These are phyloP conservation scores for Hyposoter dolosus DNA, from an alignment of 2,888 invertebrate species.

Conservation along the genomic window DNA sequence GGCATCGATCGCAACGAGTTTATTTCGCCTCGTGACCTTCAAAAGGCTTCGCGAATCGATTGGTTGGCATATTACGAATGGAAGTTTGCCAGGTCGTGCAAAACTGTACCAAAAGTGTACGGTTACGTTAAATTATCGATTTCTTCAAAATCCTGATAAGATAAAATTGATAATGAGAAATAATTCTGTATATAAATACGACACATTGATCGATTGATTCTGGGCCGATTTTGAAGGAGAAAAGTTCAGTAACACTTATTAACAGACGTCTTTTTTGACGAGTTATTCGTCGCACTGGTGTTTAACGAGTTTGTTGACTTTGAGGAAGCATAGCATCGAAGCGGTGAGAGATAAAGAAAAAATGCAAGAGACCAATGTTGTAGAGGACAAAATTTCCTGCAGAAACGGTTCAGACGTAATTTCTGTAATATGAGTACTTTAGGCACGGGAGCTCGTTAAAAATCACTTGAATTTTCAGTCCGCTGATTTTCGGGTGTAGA, in stretches of 20 bases:
- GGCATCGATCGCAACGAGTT: background rate
- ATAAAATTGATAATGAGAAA: constrained; percentile 12
- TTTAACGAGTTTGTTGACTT: background rate
- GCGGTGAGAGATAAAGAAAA: background rate
- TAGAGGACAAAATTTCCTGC: background rate
- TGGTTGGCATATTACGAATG: background rate
- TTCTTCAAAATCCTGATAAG: constrained; percentile 8
- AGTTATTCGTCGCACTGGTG: background rate
- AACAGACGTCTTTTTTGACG: background rate
- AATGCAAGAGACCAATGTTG: background rate
- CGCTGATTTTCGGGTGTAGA: background rate
- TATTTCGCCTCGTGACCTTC: constrained; percentile 15
- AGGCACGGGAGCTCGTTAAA: background rate
- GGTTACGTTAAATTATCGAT: constrained; percentile 4
- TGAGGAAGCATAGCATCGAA: background rate
- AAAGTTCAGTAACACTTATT: background rate
- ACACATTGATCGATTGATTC: background rate
- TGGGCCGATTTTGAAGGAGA: background rate
- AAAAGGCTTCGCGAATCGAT: background rate
- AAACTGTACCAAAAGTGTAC: background rate
- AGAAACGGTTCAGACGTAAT: background rate
- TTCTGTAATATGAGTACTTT: background rate
- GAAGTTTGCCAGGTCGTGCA: background rate
- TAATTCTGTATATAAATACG: background rate
- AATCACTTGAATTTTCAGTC: background rate